Percentiles rank a stretch among this genome's conserved stretches.
Evolutionary conservation across 2,797 vertebrate genomes (phyloP).

Genomic region (Gouania willdenowi): DNA sequence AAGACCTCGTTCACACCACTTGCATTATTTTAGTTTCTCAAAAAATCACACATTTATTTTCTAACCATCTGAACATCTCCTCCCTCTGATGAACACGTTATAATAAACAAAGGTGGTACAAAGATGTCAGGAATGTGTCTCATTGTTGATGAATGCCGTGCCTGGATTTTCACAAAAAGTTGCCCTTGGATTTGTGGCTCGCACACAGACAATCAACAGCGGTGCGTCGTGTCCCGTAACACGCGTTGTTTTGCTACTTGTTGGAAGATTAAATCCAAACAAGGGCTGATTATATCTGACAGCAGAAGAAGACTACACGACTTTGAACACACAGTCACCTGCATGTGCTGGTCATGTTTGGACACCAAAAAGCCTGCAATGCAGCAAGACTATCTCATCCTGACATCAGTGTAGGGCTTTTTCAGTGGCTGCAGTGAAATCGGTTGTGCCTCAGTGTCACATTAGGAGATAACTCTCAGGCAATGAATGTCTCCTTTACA

Average conservation of each 20-base stretch:
- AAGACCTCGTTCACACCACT: too few relatives aligned
- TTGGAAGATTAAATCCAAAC: conserved; percentile 49
- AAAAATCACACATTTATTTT: too few relatives aligned
- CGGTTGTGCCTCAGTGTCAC: too few relatives aligned
- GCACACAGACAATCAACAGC: conserved; percentile 50
- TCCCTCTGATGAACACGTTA: too few relatives aligned
- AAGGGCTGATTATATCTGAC: conserved; percentile 46
- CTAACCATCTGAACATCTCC: too few relatives aligned
- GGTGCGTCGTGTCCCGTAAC: too few relatives aligned
- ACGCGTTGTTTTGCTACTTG: conserved; percentile 52
- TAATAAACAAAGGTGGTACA: conserved; percentile 3
- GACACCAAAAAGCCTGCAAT: background rate
- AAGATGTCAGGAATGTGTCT: conserved; percentile 28
- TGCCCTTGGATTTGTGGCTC: conserved; percentile 17
- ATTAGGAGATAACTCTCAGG: too few relatives aligned
- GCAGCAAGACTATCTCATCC: background rate
- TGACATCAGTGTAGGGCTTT: conserved; percentile 2
- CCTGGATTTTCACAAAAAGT: conserved; percentile 33
- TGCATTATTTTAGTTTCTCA: too few relatives aligned
- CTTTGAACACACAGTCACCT: too few relatives aligned
- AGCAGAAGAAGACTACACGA: conserved; percentile 19
- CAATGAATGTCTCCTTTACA: too few relatives aligned
- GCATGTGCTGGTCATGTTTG: too few relatives aligned
- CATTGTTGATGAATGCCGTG: conserved; percentile 35
- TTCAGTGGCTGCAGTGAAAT: too few relatives aligned